phyloP scores from a whole-genome alignment of 2,888 invertebrate genomes.

The Hirtodrosophila confusa region DNA sequence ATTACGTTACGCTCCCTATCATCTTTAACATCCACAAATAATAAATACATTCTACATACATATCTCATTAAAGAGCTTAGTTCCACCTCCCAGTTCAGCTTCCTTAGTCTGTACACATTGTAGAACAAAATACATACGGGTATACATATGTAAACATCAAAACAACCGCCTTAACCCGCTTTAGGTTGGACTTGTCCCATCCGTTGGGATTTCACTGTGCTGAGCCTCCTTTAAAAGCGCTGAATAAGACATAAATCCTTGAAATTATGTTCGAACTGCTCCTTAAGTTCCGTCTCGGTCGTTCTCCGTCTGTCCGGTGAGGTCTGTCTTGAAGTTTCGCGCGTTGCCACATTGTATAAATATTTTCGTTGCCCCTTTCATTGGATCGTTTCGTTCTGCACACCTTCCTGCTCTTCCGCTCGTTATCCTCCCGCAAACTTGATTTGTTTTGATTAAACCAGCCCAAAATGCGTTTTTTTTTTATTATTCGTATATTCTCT shows the following conservation, averaged over 20 bases:
- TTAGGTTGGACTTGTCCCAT: conserved; percentile 41
- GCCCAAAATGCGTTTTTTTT: conserved; percentile 42
- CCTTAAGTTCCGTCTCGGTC: conserved; percentile 39
- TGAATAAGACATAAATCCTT: conserved; percentile 77
- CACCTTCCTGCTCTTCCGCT: background rate
- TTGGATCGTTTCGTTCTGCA: conserved; percentile 32
- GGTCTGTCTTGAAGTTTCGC: conserved; percentile 9
- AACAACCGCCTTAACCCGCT: conserved; percentile 38
- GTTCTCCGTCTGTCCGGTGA: background rate
- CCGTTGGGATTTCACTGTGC: conserved; percentile 34
- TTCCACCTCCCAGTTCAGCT: background rate
- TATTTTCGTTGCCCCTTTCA: conserved; percentile 46
- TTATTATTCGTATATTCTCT: conserved; percentile 3
- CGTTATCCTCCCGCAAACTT: conserved; percentile 42
- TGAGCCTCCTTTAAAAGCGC: conserved; percentile 47
- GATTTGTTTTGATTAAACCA: conserved; percentile 73
- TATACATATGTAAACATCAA: conserved; percentile 41
- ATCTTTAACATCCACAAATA: background rate
- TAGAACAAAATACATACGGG: background rate
- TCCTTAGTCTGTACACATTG: no score
- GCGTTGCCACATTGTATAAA: conserved; percentile 60
- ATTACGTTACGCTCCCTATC: no score
- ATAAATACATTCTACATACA: background rate
- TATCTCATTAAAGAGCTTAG: conserved; percentile 32
- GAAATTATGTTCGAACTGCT: conserved; percentile 67